Base-by-base conservation (phyloP, 2,888 invertebrate genomes). In the Amiota mariae region DNA sequence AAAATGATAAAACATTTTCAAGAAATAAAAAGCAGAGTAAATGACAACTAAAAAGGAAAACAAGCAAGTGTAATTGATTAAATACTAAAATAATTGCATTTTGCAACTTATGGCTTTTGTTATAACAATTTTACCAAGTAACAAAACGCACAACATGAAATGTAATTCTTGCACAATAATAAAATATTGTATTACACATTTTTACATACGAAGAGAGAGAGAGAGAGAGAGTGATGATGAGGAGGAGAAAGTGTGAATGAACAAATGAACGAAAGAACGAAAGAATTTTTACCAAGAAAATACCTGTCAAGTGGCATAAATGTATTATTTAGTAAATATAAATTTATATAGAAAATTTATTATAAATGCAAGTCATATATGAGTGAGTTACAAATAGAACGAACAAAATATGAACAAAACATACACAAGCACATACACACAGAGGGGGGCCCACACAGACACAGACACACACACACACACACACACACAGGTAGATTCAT, bases 301-400 rank as follows among this genome's bases (percentile, higher is more conserved):
- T 83, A 80, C 78, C 82, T 85, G 85, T 82, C 83, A 85, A 81
- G 81, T 79, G 82, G 72, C 77, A 83, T 79, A 76, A 83, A 64
- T 47, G 47, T 63, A 63, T 61, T 63, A 63, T 61, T 61, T 49
- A 49, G 8, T 36, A 46, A 61, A 61, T 11, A 59, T 11, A 59
- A 18, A 47, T 57, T 18, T 18, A 67, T 67, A 83, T 82, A 83
- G 80, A 80, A 80, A 74, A 82, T 18, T 48, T 24, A 83, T 85
- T 83, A 83, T 83, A 83, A 82, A 83, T 83, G 85, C 84, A 82
- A 85, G 85, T 85, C 84, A 81, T 80, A 81, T 80, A 79, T 73
- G 72, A 79, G 71, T 72, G 24, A 64, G 80, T 74, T 73, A 49
- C 51, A 67, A 9, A 20, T 1, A 36, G 64, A 8, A 46, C 20